Conservation (phyloP, 2,113 vertebrate genomes). For the Cebus imitator region DNA sequence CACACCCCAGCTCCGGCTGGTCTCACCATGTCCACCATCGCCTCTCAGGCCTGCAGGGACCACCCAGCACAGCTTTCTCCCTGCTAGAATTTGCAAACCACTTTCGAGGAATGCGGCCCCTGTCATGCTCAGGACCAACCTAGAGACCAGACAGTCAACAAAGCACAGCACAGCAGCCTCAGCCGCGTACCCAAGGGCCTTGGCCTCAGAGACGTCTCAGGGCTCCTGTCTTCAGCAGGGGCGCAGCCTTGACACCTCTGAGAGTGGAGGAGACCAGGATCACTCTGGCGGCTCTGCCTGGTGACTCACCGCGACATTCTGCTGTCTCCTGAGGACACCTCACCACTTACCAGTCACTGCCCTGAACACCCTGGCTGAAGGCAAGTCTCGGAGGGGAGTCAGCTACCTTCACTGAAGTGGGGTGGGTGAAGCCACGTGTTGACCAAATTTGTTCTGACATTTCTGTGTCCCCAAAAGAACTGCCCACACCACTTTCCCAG, state of each 20-base stretch:
- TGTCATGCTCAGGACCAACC: background rate
- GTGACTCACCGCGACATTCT: background rate
- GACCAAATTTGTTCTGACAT: background rate
- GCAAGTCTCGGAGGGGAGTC: background rate
- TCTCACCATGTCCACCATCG: background rate
- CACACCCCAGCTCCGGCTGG: accelerated
- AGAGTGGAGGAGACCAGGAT: background rate
- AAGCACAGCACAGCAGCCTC: background rate
- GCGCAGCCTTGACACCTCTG: too few relatives aligned
- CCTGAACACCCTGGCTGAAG: too few relatives aligned
- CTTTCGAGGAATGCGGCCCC: background rate
- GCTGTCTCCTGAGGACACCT: background rate
- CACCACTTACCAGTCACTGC: too few relatives aligned
- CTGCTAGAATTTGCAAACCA: background rate
- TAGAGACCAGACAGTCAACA: background rate
- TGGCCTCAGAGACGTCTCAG: background rate
- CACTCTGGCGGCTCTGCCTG: background rate
- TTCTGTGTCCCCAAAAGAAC: background rate
- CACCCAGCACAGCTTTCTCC: background rate
- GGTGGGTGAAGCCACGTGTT: accelerated
- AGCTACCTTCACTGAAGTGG: too few relatives aligned
- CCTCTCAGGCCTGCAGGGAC: background rate
- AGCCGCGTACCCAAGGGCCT: accelerated
- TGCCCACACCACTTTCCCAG: background rate
- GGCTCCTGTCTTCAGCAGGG: accelerated